Conservation (phyloP, 2,888 invertebrate genomes). For the Camponotus fellah region DNA sequence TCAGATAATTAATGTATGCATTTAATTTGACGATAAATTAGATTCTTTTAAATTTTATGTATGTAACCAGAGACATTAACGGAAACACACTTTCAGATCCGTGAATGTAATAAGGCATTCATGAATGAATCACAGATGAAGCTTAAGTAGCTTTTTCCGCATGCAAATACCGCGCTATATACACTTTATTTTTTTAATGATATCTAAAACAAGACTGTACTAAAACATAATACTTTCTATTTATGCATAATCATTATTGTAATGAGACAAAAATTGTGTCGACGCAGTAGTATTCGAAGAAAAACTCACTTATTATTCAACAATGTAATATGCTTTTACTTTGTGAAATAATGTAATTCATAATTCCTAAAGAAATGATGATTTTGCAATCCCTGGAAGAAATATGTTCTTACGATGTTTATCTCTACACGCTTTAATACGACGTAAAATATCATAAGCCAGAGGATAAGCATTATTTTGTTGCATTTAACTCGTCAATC, state of each 20-base stretch:
- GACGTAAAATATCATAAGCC: background rate
- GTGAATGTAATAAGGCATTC: background rate
- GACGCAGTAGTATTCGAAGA: background rate
- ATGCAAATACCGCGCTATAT: background rate
- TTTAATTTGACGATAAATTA: background rate
- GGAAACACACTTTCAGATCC: background rate
- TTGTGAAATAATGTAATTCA: background rate
- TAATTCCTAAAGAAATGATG: background rate
- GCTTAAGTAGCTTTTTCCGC: background rate
- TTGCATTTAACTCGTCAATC: slow-evolving; percentile 39
- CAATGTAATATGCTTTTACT: slow-evolving; percentile 20
- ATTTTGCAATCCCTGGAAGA: background rate
- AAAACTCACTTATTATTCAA: background rate
- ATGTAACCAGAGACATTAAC: background rate
- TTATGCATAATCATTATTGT: background rate
- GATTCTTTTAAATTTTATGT: background rate
- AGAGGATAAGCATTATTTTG: slow-evolving; percentile 15
- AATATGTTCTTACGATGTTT: slow-evolving; percentile 11
- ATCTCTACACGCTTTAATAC: background rate
- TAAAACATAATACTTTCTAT: too few relatives aligned
- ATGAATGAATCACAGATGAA: slow-evolving; percentile 12
- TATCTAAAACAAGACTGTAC: background rate
- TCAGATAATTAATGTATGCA: background rate
- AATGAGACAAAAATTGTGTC: background rate
- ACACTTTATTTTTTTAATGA: background rate